Percentiles rank a stretch among this genome's conserved stretches.
Evolutionary conservation across 1,140 invertebrate genomes (phyloP).

Genomic region (Leptopilina clavipes): DNA sequence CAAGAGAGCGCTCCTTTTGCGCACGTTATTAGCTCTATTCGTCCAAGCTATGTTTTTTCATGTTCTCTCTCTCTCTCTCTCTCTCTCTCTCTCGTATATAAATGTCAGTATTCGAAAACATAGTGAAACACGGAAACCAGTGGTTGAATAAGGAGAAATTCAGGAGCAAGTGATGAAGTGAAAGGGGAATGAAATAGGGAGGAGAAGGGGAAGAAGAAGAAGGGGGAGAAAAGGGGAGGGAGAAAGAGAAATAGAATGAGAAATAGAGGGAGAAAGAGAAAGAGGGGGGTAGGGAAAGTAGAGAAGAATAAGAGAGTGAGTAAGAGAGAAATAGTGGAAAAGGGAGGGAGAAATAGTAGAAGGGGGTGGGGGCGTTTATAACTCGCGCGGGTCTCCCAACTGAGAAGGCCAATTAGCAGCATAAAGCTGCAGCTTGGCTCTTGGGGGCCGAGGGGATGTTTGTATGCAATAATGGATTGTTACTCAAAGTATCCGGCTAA

Average conservation of each 20-base stretch:
- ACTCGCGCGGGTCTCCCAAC: conserved; percentile 68
- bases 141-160: background rate
- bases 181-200: background rate
- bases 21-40: conserved; percentile 1
- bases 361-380: conserved; percentile 68
- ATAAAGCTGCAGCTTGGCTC: conserved; percentile 71
- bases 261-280: conserved; percentile 36
- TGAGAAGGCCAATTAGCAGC: conserved; percentile 75
- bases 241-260: conserved; percentile 36
- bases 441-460: conserved; percentile 66
- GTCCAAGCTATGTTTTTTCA: background rate
- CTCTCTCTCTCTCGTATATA: too few species aligned
- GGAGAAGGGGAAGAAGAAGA: too few species aligned
- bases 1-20: background rate
- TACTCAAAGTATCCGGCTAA: conserved; percentile 76
- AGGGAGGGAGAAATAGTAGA: conserved; percentile 42
- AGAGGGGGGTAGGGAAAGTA: conserved; percentile 19
- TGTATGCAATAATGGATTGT: conserved; percentile 76
- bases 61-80: too few species aligned
- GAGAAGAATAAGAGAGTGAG: conserved; percentile 45
- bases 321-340: conserved; percentile 41
- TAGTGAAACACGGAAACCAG: background rate
- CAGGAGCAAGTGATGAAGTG: background rate
- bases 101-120: background rate
- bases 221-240: conserved; percentile 10